Evolutionary conservation across 2,888 invertebrate species (phyloP), one percentile per base, ranked within the genome.

Genomic region (Xanthorhoe designata): DNA sequence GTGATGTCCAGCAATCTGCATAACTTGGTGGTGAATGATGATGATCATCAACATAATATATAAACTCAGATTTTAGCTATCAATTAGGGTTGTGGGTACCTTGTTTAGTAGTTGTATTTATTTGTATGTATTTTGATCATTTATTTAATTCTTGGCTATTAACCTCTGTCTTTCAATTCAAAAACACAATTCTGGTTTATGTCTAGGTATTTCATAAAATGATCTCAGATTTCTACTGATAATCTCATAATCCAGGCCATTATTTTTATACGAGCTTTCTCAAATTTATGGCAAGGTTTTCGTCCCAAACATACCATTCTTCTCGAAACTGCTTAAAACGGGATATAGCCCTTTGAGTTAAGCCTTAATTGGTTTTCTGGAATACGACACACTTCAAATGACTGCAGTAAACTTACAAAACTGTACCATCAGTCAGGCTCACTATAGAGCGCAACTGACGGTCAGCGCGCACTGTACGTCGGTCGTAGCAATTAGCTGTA

Each of bases 261-360:
- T 18, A 18, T 49, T 49, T 49, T 49, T 18, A 49, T 18, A 49
- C 15, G 49, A 49, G 49, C 18, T 2, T 18, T 52, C 32, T 19
- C n/a, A 55, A 42, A 19, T 42, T 42, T 42, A 42, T 18, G 17
- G 18, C 32, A 55, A 55, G 42, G 19, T 42, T 55, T 53, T 42
- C 19, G 55, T 42, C 35, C 42, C 19, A 42, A 19, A 55, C 19
- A 42, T 13, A 18, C 35, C 17, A 10, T n/a, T 18, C 38, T 42
- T 42, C 38, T 42, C 38, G 13, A 42, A 42, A 42, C 38, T 42
- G 38, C 38, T 42, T 42, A 42, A 42, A 42, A 42, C 38, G 13
- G 38, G 13, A 42, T 42, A 13, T 13, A 42, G 38, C 10, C 38
- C 38, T 42, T 42, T 42, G 38, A 42, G 38, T 42, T 4, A 8